Evolutionary conservation across 1,140 invertebrate species (phyloP), one percentile per base, ranked within the genome.

Genomic region (Choristoneura fumiferana): DNA sequence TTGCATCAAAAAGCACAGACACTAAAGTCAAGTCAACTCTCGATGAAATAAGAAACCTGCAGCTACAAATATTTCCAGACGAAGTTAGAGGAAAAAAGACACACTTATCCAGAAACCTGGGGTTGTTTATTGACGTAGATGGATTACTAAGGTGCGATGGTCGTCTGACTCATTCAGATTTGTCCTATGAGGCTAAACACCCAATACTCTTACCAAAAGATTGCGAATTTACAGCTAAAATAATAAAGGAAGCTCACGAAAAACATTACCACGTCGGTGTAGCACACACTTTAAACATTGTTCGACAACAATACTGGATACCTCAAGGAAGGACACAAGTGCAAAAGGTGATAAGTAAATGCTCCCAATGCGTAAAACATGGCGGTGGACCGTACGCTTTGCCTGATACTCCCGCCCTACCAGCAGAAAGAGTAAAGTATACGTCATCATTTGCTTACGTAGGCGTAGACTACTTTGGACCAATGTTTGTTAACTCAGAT

Each of bases 181-280:
- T n/a, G n/a, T n/a, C n/a, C n/a, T n/a, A n/a, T n/a, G n/a, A n/a
- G n/a, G n/a, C n/a, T n/a, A n/a, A n/a, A n/a, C n/a, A n/a, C n/a
- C n/a, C n/a, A n/a, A n/a, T n/a, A n/a, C 35, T 54, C 33, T 13
- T 60, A 4, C 58, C 58, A 4, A 60, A 43, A 54, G 40, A 60
- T 49, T 4, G 8, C 36, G 39, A 43, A 4, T 54, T 54, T n/a
- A 60, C 58, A 4, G 15, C 1, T 1, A 34, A 54, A 13, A 5
- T 54, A 1, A 60, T 60, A 54, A 15, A 54, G 17, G 10, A 54
- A 9, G 34, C 18, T 15, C 62, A 64, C 40, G 22, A 59, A 18
- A 33, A 64, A 8, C 49, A 56, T 22, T 64, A 60, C 39, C 62
- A 64, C 53, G 62, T 64, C 10, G 62, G 57, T n/a, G n/a, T n/a